Evolutionary conservation across 1,140 invertebrate genomes (phyloP).

Genomic region (Heliconius hewitsoni): DNA sequence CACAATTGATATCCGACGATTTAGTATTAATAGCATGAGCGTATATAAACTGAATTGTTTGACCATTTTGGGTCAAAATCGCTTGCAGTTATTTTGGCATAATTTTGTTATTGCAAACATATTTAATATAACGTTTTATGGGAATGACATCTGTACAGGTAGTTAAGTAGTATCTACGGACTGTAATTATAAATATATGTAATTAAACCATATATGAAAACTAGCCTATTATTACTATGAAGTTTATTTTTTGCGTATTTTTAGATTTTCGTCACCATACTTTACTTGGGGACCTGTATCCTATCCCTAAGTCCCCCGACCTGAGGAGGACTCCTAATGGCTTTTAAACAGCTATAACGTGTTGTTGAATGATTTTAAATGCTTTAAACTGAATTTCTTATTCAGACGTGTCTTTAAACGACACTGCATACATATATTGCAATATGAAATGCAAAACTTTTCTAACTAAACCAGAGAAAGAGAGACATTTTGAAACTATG

Average conservation of each 20-base stretch:
- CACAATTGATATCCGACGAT: neutral
- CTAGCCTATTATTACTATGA: neutral
- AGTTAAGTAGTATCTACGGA: neutral
- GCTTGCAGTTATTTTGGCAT: slow-evolving; percentile 24
- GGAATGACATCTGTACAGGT: slow-evolving; percentile 9
- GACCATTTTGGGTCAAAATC: slow-evolving; percentile 25
- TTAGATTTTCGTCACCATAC: no score
- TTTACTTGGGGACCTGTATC: no score
- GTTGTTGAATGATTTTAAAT: no score
- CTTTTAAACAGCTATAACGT: no score
- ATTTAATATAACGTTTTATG: neutral
- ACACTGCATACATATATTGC: no score
- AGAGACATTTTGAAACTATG: no score
- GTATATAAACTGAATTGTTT: slow-evolving; percentile 28
- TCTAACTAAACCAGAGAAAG: no score
- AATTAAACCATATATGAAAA: slow-evolving; percentile 6
- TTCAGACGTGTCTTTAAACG: no score
- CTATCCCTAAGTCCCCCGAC: no score
- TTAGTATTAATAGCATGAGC: slow-evolving; percentile 21
- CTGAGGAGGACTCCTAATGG: no score
- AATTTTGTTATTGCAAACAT: slow-evolving; percentile 11
- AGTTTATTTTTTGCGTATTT: neutral
- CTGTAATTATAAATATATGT: neutral
- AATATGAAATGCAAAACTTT: no score
- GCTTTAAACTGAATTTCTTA: no score